These are phyloP conservation scores for Turnix velox DNA, from an alignment of 2,113 vertebrate genomes.

Conservation along the genomic window DNA sequence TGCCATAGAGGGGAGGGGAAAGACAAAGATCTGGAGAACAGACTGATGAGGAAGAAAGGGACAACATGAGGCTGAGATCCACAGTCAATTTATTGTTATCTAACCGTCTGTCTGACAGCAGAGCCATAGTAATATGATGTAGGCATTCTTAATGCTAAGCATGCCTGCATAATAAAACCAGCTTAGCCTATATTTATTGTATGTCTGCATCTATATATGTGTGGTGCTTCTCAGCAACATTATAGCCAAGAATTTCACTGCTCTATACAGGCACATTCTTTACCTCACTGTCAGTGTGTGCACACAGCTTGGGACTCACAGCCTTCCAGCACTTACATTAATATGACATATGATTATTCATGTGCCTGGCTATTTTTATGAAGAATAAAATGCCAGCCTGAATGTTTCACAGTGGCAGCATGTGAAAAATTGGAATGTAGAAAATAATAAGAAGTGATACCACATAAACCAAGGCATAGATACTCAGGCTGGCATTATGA, in stretches of 20 bases:
- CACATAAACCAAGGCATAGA: not conserved
- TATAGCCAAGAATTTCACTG: not conserved
- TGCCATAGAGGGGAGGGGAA: not conserved
- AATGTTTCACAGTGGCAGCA: not conserved
- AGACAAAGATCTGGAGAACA: not conserved
- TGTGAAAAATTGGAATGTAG: not conserved
- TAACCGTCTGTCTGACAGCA: not conserved
- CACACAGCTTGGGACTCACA: not conserved
- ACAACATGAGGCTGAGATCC: not conserved
- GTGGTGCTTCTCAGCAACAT: not conserved
- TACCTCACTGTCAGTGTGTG: not conserved
- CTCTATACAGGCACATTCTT: not conserved
- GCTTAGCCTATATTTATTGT: slow-evolving; percentile 21
- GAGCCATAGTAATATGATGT: not conserved
- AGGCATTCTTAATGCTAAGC: not conserved
- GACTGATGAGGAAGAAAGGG: not conserved
- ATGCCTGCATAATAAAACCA: not conserved
- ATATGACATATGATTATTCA: not conserved
- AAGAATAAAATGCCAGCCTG: not conserved
- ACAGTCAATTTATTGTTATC: not conserved
- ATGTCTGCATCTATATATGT: not conserved
- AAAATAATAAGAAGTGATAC: not conserved
- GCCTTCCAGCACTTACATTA: not conserved
- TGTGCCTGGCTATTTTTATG: not conserved
- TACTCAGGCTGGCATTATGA: not conserved